Conservation (phyloP, 2,888 invertebrate species). For the Lepidonotus clava region DNA sequence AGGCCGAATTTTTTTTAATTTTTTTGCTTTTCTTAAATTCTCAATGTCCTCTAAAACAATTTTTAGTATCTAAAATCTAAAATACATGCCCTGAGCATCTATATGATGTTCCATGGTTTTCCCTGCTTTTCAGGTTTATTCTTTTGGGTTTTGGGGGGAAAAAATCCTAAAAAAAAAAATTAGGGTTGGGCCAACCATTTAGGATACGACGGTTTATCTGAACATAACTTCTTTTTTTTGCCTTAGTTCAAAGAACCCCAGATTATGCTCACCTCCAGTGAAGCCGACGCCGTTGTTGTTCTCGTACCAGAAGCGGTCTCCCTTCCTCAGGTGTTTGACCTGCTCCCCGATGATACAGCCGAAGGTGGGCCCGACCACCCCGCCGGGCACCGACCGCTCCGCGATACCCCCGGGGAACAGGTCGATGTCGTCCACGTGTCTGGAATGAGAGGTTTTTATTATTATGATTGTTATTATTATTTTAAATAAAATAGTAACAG, state of each 20-base stretch:
- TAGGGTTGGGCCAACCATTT: too few relatives aligned
- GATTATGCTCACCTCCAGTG: constrained; percentile 56
- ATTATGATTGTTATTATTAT: background rate
- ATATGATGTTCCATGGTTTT: too few relatives aligned
- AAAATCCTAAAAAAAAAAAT: background rate
- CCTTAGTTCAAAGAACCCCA: too few relatives aligned
- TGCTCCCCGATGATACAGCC: constrained; percentile 92
- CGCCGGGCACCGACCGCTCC: constrained; percentile 88
- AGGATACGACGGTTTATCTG: too few relatives aligned
- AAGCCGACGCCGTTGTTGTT: constrained; percentile 76
- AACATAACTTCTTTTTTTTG: too few relatives aligned
- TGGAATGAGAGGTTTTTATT: constrained; percentile 71
- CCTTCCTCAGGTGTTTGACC: constrained; percentile 89
- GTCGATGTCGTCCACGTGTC: constrained; percentile 91
- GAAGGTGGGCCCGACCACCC: constrained; percentile 91
- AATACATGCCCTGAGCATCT: too few relatives aligned
- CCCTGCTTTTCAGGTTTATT: too few relatives aligned
- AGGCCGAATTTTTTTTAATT: too few relatives aligned
- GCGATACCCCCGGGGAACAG: constrained; percentile 93
- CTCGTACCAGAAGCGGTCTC: constrained; percentile 95
- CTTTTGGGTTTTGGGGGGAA: background rate
- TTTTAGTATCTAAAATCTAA: too few relatives aligned
- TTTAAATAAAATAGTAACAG: too few relatives aligned
- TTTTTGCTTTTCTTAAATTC: too few relatives aligned
- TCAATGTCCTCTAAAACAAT: too few relatives aligned